Percentiles rank a stretch among this genome's conserved stretches.
These are phyloP conservation scores for Stictonetta naevosa DNA, from an alignment of 2,113 vertebrate genomes.

Conservation along the genomic window DNA sequence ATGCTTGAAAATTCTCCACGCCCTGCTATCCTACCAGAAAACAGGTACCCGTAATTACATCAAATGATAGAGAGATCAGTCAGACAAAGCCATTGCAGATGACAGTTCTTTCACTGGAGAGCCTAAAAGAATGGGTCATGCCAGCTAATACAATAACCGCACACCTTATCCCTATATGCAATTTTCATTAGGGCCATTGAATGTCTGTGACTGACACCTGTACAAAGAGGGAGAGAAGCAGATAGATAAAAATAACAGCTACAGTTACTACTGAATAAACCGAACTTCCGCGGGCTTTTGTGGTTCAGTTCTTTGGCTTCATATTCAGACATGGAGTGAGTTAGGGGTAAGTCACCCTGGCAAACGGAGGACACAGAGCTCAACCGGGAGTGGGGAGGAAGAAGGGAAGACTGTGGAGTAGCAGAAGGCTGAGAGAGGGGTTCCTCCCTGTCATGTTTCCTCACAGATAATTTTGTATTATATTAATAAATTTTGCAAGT, in stretches of 20 bases:
- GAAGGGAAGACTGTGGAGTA: too few relatives aligned
- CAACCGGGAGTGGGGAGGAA: not conserved
- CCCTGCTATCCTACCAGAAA: not conserved
- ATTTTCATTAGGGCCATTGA: not conserved
- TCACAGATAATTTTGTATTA: not conserved
- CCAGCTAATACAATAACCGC: constrained; percentile 25
- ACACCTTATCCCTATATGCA: not conserved
- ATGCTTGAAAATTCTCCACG: not conserved
- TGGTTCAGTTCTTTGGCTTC: not conserved
- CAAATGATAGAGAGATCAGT: constrained; percentile 11
- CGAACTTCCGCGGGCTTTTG: not conserved
- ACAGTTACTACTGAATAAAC: not conserved
- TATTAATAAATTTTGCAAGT: not conserved
- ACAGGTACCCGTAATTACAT: constrained; percentile 8
- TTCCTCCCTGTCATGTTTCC: not conserved
- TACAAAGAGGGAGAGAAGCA: not conserved
- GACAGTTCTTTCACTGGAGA: constrained; percentile 39
- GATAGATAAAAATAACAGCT: not conserved
- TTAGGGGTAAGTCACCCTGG: too few relatives aligned
- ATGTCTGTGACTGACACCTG: not conserved
- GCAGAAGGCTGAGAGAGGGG: not conserved
- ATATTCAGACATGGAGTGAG: too few relatives aligned
- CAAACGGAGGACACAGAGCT: not conserved
- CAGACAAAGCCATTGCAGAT: constrained; percentile 39
- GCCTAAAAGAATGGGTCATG: constrained; percentile 20